These are phyloP conservation scores for Polydrusus pterygomalis DNA, from an alignment of 2,888 invertebrate species.

Conservation along the genomic window DNA sequence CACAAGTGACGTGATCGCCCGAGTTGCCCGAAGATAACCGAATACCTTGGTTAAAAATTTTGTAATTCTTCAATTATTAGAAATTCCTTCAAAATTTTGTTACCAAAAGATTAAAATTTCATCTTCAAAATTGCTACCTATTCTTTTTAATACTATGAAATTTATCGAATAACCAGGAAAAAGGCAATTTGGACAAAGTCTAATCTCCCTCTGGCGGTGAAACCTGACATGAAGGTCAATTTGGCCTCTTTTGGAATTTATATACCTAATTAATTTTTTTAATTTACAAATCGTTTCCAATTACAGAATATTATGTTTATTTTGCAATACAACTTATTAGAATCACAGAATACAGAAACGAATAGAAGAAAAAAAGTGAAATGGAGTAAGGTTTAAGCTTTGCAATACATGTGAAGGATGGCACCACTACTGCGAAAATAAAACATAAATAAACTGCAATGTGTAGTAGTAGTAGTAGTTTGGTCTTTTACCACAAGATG, in stretches of 20 bases:
- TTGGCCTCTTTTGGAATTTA: conserved; percentile 28
- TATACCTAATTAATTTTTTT: neutral
- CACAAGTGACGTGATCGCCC: conserved; percentile 69
- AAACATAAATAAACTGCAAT: no score
- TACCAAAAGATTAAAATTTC: neutral
- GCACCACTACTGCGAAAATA: no score
- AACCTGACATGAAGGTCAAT: conserved; percentile 28
- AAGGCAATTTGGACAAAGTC: neutral
- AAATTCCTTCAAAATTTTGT: conserved; percentile 3
- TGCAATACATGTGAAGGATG: no score
- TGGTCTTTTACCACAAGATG: no score
- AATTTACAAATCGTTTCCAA: neutral
- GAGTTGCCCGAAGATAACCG: conserved; percentile 44
- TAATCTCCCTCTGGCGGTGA: conserved; percentile 31
- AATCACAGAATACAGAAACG: no score
- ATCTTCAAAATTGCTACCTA: neutral
- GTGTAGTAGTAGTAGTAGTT: no score
- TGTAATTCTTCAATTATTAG: conserved; percentile 19
- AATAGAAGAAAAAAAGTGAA: no score
- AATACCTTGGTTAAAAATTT: conserved; percentile 33
- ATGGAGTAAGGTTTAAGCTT: no score
- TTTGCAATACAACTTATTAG: no score
- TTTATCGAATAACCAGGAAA: neutral
- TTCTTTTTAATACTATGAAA: conserved; percentile 7
- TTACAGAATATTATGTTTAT: no score